These are phyloP conservation scores for Propithecus deckenii DNA, from an alignment of 2,797 vertebrate species.

Conservation along the genomic window DNA sequence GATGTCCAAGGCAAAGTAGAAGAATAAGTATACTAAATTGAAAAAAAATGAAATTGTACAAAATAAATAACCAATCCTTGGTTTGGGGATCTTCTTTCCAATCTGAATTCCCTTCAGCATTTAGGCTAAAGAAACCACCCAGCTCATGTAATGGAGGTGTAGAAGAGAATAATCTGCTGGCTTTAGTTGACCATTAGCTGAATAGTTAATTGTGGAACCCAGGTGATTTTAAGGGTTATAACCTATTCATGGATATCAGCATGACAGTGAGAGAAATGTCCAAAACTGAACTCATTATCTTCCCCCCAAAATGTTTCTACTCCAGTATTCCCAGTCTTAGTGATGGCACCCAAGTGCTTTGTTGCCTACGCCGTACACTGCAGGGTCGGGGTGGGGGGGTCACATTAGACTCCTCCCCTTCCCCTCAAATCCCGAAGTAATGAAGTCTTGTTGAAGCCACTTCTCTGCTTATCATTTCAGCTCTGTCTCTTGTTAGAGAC, in stretches of 20 bases:
- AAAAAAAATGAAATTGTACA: not conserved
- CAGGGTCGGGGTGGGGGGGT: fast-evolving
- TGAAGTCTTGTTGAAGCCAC: not conserved
- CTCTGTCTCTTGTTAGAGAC: not conserved
- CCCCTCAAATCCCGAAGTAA: not conserved
- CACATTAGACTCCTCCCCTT: not conserved
- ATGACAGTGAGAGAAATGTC: not conserved
- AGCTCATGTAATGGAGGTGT: not conserved
- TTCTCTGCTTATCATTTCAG: not conserved
- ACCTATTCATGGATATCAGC: not conserved
- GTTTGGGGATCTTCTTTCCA: not conserved
- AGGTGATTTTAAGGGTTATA: not conserved
- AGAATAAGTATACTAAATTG: not conserved
- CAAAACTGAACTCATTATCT: not conserved
- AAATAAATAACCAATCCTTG: not conserved
- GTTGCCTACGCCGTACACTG: no score
- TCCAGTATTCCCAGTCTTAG: not conserved
- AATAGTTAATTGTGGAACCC: not conserved
- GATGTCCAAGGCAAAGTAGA: not conserved
- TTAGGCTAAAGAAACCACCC: not conserved
- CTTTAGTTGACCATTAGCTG: not conserved
- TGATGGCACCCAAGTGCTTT: not conserved
- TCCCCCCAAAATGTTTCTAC: not conserved
- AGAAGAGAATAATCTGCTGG: not conserved
- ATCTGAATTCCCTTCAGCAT: not conserved